Conservation (phyloP, 2,888 invertebrate species). For the Tubiluchus corallicola region DNA sequence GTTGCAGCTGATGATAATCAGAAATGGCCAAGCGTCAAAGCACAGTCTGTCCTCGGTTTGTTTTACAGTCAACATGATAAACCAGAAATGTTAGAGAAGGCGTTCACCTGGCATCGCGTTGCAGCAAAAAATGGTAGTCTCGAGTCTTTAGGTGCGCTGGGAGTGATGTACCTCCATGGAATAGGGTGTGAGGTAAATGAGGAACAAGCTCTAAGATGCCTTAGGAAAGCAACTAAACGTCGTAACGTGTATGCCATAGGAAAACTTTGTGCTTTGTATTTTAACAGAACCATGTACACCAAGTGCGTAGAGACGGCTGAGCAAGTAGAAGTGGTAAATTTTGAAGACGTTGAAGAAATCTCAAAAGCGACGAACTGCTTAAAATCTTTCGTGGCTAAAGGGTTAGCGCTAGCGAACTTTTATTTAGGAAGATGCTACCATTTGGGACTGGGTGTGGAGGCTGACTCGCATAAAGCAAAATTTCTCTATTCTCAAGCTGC, state of each 20-base stretch:
- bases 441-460: slow-evolving; percentile 22
- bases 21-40: slow-evolving; percentile 24
- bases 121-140: slow-evolving; percentile 29
- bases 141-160: slow-evolving; percentile 31
- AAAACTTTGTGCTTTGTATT: slow-evolving; percentile 26
- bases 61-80: slow-evolving; percentile 22
- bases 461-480: too few species aligned
- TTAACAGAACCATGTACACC: slow-evolving; percentile 26
- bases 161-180: slow-evolving; percentile 29
- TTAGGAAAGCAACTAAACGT: slow-evolving; percentile 25
- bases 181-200: slow-evolving; percentile 21
- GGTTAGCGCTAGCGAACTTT: slow-evolving; percentile 26
- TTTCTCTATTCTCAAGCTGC: too few species aligned
- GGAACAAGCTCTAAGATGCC: slow-evolving; percentile 24
- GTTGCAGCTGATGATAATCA: slow-evolving; percentile 29
- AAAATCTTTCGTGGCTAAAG: slow-evolving; percentile 22
- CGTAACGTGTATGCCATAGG: slow-evolving; percentile 31
- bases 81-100: slow-evolving; percentile 21
- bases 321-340: slow-evolving; percentile 24
- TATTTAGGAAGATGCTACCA: slow-evolving; percentile 26
- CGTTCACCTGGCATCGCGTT: slow-evolving; percentile 30
- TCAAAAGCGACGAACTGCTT: slow-evolving; percentile 25
- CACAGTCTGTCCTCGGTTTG: slow-evolving; percentile 27
- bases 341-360: slow-evolving; percentile 19
- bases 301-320: slow-evolving; percentile 27